Evolutionary conservation across 2,797 vertebrate species (phyloP), one percentile per base, ranked within the genome.

Genomic region (Anas georgica): DNA sequence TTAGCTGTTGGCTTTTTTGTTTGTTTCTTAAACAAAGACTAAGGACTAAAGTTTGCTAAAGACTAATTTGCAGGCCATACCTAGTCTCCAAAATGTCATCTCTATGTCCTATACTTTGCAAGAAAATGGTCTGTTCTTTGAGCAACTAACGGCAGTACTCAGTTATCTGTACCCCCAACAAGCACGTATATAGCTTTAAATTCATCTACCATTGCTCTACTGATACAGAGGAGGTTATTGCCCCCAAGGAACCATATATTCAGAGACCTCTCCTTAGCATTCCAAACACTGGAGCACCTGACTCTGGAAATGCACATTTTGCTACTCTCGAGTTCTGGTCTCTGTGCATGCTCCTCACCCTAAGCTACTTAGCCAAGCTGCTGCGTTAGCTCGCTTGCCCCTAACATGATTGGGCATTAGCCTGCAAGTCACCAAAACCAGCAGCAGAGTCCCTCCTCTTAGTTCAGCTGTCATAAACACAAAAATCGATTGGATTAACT

Each of bases 351-450:
- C 28, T 41, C 50, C 83, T 66, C 35, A 43, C 3, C 22, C 64
- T 18, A 14, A 63, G 7, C 45, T 18, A 5, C 22, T 37, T 17
- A 33, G 41, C 29, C 10, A 50, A 39, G 68, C 69, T 76, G 43
- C 39, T 35, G 54, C 17, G 3, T 54, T 28, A 60, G 9, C 26
- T n/a, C 59, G 50, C 64, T 26, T 17, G 13, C 8, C 46, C 43
- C 60, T 20, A 28, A 7, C 4, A 26, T 0, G 0, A 76, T 31
- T 4, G 67, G 23, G 16, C 67, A 67, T 43, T 46, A 67, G 59
- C 35, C 60, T 48, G 28, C 17, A 77, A 59, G 37, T 39, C 67
- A 29, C 28, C 2, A 46, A 59, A 26, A 76, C 41, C 50, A 88
- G 55, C 69, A 81, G 46, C 62, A 73, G 18, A 12, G 37, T 20